Evolutionary conservation across 2,113 vertebrate species (phyloP).

Genomic region (Larimichthys polyactis): DNA sequence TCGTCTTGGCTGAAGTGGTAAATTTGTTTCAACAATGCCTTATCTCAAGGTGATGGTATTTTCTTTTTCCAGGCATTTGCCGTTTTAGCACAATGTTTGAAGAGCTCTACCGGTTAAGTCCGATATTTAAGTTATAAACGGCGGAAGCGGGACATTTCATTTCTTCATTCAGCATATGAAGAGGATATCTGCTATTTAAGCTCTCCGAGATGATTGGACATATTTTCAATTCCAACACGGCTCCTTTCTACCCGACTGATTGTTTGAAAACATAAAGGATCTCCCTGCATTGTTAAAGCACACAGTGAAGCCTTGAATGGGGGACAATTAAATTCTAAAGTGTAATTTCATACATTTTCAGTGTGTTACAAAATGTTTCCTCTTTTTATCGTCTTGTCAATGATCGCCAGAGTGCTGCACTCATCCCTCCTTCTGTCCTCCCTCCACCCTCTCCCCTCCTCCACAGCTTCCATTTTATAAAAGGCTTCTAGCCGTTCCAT

Average conservation of each 20-base stretch:
- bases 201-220: conserved; percentile 56
- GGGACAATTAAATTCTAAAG: conserved; percentile 82
- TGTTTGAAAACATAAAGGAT: conserved; percentile 79
- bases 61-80: conserved; percentile 30
- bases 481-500: conserved; percentile 77
- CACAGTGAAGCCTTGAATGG: conserved; percentile 75
- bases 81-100: conserved; percentile 37
- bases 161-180: conserved; percentile 48
- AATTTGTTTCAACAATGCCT: conserved; percentile 61
- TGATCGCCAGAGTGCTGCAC: conserved; percentile 71
- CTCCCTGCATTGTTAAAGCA: conserved; percentile 69
- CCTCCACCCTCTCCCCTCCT: conserved; percentile 39
- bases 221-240: conserved; percentile 73
- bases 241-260: conserved; percentile 69
- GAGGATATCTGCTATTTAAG: conserved; percentile 69
- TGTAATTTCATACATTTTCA: conserved; percentile 82
- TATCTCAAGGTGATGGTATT: conserved; percentile 50
- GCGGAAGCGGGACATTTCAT: conserved; percentile 18
- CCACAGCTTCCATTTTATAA: conserved; percentile 71
- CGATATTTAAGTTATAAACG: conserved; percentile 32
- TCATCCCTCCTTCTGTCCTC: conserved; percentile 57
- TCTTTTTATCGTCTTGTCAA: conserved; percentile 75
- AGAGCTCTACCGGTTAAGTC: conserved; percentile 20
- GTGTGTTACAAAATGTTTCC: conserved; percentile 76
- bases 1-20: conserved; percentile 48